Conservation (phyloP, 2,797 vertebrate species). For the Lutjanus argentimaculatus region DNA sequence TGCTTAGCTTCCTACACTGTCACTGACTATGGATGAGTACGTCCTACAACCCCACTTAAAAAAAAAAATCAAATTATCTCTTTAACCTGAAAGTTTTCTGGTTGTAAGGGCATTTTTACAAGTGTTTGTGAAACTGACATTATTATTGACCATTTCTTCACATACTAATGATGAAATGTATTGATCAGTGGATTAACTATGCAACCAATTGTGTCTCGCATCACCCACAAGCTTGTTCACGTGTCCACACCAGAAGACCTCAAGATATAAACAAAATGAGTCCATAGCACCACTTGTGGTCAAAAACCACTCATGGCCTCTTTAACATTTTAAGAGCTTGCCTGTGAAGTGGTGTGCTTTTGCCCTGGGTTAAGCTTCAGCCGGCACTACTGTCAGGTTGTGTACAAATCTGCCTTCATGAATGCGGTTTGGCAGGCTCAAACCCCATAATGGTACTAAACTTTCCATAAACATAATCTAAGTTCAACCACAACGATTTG, state of each 20-base stretch:
- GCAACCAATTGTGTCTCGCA: not conserved
- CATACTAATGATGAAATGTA: too few relatives aligned
- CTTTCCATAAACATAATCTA: not conserved
- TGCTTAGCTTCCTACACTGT: too few relatives aligned
- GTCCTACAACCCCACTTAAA: too few relatives aligned
- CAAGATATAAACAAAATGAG: not conserved
- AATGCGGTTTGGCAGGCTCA: not conserved
- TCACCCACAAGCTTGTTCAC: too few relatives aligned
- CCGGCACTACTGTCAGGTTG: not conserved
- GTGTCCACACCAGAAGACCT: too few relatives aligned
- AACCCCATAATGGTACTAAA: not conserved
- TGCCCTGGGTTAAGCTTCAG: not conserved
- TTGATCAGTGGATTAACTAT: not conserved
- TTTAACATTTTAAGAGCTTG: not conserved
- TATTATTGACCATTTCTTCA: not conserved
- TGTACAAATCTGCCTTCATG: not conserved
- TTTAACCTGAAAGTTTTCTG: not conserved
- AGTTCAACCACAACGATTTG: not conserved
- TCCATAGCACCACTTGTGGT: not conserved
- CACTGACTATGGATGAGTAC: too few relatives aligned
- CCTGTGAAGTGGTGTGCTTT: not conserved
- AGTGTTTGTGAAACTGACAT: not conserved
- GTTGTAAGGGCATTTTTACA: not conserved
- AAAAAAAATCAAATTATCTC: too few relatives aligned
- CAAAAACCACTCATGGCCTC: not conserved